Percentiles rank a stretch among this genome's conserved stretches.
These are phyloP conservation scores for Falco rusticolus DNA, from an alignment of 2,797 vertebrate genomes.

Conservation along the genomic window DNA sequence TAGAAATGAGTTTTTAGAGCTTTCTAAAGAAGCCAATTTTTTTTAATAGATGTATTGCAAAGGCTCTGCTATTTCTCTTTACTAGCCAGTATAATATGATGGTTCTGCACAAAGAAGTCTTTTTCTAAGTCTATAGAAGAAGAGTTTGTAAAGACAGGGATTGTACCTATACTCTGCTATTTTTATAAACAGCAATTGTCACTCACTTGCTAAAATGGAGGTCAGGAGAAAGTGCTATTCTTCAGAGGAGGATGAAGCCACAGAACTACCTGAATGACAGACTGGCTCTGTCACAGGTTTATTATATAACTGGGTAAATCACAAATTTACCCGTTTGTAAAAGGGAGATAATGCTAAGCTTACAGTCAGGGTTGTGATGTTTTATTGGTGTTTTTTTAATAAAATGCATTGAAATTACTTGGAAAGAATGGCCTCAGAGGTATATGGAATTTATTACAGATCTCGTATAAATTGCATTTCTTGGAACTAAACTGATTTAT, in stretches of 20 bases:
- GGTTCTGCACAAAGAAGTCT: background rate
- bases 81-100: background rate
- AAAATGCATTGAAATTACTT: background rate
- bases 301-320: background rate
- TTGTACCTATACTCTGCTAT: background rate
- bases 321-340: background rate
- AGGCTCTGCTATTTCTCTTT: constrained; percentile 9
- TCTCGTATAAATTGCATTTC: background rate
- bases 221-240: background rate
- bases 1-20: constrained; percentile 35
- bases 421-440: background rate
- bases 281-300: background rate
- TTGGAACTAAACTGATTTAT: background rate
- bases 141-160: background rate
- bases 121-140: background rate
- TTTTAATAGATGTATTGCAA: background rate
- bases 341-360: background rate
- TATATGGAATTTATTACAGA: background rate
- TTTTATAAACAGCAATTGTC: background rate
- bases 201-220: background rate
- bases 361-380: background rate
- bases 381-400: background rate
- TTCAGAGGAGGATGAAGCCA: background rate
- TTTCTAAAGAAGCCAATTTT: constrained; percentile 3
- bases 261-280: background rate